A percentile compares a stretch with the other conserved stretches of the same genome.
Evolutionary conservation across 2,113 vertebrate genomes (phyloP).

Genomic region (Chloropsis cyanopogon): DNA sequence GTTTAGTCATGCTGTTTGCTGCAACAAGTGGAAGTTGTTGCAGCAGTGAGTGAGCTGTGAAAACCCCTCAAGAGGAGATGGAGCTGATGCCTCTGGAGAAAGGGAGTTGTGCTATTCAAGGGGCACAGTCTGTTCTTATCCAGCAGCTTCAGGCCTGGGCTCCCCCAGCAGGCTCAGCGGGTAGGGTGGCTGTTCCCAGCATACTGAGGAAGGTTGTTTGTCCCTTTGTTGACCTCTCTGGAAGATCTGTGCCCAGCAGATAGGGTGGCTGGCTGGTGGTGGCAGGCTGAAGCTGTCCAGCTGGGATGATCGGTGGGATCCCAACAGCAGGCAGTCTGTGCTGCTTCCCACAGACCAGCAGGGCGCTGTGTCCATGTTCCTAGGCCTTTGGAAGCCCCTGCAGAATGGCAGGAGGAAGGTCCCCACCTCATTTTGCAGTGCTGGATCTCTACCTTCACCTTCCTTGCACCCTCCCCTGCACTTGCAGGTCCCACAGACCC

Average conservation of each 20-base stretch:
- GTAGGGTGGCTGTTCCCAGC: neutral
- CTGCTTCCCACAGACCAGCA: neutral
- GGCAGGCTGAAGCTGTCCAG: neutral
- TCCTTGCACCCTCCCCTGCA: neutral
- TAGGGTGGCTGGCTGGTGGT: neutral
- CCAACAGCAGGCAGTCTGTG: neutral
- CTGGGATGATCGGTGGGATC: accelerated
- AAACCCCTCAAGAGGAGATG: neutral
- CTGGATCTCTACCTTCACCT: neutral
- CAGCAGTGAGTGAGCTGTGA: neutral
- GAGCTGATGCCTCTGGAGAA: neutral
- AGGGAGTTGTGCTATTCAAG: neutral
- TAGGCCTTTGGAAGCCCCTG: neutral
- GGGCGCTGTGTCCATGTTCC: neutral
- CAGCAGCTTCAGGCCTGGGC: neutral
- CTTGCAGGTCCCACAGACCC: neutral
- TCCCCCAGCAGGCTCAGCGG: accelerated
- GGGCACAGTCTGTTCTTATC: neutral
- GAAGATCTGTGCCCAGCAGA: neutral
- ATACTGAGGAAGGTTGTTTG: neutral
- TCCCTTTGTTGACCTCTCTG: neutral
- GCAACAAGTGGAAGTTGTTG: neutral
- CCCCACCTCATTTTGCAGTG: neutral
- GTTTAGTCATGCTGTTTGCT: neutral
- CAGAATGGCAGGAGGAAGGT: neutral